A percentile compares a stretch with the other conserved stretches of the same genome.
These are phyloP conservation scores for Dryobota labecula DNA, from an alignment of 2,888 invertebrate genomes.

Conservation along the genomic window DNA sequence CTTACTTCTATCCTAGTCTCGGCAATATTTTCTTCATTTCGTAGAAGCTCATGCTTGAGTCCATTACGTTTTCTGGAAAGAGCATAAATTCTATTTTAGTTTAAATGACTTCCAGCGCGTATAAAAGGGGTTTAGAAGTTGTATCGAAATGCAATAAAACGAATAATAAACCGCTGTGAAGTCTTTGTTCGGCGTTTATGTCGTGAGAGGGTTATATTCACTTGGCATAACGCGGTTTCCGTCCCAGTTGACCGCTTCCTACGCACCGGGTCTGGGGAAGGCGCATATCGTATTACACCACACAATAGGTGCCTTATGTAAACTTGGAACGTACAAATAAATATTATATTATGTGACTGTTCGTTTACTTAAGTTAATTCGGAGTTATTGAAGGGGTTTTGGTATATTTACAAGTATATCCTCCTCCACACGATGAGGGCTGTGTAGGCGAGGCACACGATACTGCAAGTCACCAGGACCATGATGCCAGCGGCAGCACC, in stretches of 20 bases:
- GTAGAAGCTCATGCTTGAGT: conserved; percentile 85
- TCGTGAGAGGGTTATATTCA: conserved; percentile 63
- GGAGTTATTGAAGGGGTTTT: conserved; percentile 26
- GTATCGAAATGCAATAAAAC: conserved; percentile 65
- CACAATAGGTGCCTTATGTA: conserved; percentile 73
- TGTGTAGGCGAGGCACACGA: conserved; percentile 84
- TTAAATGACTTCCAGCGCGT: conserved; percentile 29
- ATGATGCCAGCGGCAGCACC: conserved; percentile 85
- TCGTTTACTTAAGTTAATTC: conserved; percentile 14
- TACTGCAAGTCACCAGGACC: conserved; percentile 84
- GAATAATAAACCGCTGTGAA: conserved; percentile 59
- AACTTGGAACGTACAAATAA: conserved; percentile 48
- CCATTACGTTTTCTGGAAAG: conserved; percentile 86
- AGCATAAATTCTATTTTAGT: conserved; percentile 50
- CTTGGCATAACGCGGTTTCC: conserved; percentile 72
- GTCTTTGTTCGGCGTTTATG: conserved; percentile 66
- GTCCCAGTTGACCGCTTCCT: conserved; percentile 84
- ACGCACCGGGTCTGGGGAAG: conserved; percentile 75
- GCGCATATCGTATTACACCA: conserved; percentile 76
- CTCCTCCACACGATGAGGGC: conserved; percentile 85
- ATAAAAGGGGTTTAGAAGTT: conserved; percentile 27
- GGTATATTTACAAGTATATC: conserved; percentile 83
- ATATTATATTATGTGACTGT: conserved; percentile 33
- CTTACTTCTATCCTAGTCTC: conserved; percentile 88
- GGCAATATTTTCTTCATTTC: conserved; percentile 85